A percentile compares a stretch with the other conserved stretches of the same genome.
Evolutionary conservation across 1,140 invertebrate species (phyloP).

Genomic region (Helicoverpa armigera): DNA sequence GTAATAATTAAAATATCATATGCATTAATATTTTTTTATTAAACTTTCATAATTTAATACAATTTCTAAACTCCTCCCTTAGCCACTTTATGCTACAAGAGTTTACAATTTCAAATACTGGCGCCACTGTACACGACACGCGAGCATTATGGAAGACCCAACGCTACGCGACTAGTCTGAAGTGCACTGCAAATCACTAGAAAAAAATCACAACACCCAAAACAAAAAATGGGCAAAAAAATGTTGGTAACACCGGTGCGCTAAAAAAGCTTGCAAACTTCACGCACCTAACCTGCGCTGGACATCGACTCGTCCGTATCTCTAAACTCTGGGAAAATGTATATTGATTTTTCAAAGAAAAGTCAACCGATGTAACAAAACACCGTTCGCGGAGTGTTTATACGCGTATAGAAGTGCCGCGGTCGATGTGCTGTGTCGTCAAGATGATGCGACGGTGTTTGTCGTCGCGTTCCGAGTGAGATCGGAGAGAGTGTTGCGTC

Average conservation of each 20-base stretch:
- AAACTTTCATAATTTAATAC: neutral
- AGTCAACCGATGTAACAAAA: conserved; percentile 87
- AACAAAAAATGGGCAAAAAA: conserved; percentile 87
- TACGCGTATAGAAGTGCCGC: conserved; percentile 81
- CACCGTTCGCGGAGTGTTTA: conserved; percentile 86
- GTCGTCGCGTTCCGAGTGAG: conserved; percentile 83
- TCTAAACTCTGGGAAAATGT: conserved; percentile 86
- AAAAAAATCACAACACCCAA: conserved; percentile 86
- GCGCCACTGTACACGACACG: conserved; percentile 68
- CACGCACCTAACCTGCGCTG: conserved; percentile 87
- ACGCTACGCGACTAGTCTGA: conserved; percentile 70
- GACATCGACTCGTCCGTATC: conserved; percentile 87
- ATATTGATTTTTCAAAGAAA: conserved; percentile 88
- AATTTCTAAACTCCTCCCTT: neutral
- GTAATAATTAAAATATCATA: neutral
- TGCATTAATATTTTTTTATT: neutral
- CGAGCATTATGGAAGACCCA: conserved; percentile 79
- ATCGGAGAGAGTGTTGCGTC: conserved; percentile 84
- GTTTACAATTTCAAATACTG: conserved; percentile 48
- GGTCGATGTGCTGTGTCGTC: conserved; percentile 83
- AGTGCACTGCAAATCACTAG: conserved; percentile 82
- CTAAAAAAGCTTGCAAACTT: conserved; percentile 88
- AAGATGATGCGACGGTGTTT: conserved; percentile 83
- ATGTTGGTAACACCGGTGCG: conserved; percentile 87
- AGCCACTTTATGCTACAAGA: neutral